A percentile compares a stretch with the other conserved stretches of the same genome.
These are phyloP conservation scores for Eudasyphora cyanicolor DNA, from an alignment of 2,888 invertebrate genomes.

Conservation along the genomic window DNA sequence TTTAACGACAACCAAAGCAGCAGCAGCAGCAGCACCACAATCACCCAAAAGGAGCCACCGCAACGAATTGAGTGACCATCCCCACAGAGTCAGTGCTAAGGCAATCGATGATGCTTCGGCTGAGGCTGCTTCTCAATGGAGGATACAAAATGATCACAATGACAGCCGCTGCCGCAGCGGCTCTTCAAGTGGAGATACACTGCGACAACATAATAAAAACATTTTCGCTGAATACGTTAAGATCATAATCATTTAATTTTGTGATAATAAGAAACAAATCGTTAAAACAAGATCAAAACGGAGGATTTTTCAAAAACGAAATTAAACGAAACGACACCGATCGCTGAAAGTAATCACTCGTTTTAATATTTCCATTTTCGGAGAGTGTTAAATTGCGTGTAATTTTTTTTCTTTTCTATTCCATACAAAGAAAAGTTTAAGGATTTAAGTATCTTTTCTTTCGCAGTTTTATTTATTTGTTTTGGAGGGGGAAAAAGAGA, in stretches of 20 bases:
- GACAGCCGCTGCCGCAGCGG: slow-evolving; percentile 40
- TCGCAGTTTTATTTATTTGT: slow-evolving; percentile 2
- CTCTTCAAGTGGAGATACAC: neutral
- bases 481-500: slow-evolving; percentile 50
- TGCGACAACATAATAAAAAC: neutral
- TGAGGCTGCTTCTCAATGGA: neutral
- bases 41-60: slow-evolving; percentile 12
- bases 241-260: slow-evolving; percentile 65
- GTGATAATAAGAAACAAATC: slow-evolving; percentile 66
- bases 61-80: neutral
- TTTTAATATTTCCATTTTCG: slow-evolving; percentile 39
- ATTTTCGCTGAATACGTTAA: slow-evolving; percentile 36
- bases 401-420: neutral
- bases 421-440: slow-evolving; percentile 38
- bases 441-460: slow-evolving; percentile 57
- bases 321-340: slow-evolving; percentile 1
- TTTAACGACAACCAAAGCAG: too few relatives aligned
- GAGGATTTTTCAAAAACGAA: slow-evolving; percentile 53
- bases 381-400: slow-evolving; percentile 63
- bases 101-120: neutral
- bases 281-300: slow-evolving; percentile 62
- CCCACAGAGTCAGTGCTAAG: too few relatives aligned
- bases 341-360: slow-evolving; percentile 57
- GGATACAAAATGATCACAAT: slow-evolving; percentile 12
- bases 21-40: slow-evolving; percentile 19